These are phyloP conservation scores for Peucedramus taeniatus DNA, from an alignment of 2,113 vertebrate species.

Conservation along the genomic window DNA sequence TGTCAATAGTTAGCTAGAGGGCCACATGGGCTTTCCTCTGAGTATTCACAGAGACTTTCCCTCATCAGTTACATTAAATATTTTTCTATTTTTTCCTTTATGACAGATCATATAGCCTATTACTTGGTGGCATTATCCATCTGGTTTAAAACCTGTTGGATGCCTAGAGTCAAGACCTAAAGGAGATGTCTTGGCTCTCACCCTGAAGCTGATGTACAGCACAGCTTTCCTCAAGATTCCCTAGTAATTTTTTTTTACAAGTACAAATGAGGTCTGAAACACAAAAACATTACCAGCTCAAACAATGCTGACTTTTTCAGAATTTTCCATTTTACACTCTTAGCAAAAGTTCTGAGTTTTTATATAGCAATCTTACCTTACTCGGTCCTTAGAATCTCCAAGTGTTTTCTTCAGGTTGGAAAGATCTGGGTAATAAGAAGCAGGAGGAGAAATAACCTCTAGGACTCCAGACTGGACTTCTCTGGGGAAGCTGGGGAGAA, in stretches of 20 bases:
- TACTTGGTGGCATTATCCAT: background rate
- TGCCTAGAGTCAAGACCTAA: background rate
- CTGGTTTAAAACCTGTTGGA: background rate
- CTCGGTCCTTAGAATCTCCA: conserved; percentile 76
- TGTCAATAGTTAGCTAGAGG: background rate
- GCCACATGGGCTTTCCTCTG: background rate
- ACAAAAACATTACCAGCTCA: background rate
- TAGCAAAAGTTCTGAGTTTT: background rate
- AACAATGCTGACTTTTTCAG: background rate
- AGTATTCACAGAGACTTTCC: background rate
- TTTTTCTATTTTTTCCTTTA: background rate
- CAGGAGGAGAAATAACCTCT: conserved; percentile 80
- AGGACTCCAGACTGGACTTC: conserved; percentile 78
- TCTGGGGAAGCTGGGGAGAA: conserved; percentile 72
- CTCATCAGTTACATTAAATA: background rate
- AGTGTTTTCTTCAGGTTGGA: conserved; percentile 66
- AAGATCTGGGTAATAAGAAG: conserved; percentile 77
- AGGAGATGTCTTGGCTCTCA: background rate
- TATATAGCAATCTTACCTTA: conserved; percentile 71
- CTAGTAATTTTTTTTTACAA: background rate
- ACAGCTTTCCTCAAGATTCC: background rate
- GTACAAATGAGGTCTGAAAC: background rate
- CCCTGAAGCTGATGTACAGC: background rate
- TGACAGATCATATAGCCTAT: background rate
- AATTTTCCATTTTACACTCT: background rate